phyloP scores from a whole-genome alignment of 2,888 invertebrate species.

The Drosophila pullipes region DNA sequence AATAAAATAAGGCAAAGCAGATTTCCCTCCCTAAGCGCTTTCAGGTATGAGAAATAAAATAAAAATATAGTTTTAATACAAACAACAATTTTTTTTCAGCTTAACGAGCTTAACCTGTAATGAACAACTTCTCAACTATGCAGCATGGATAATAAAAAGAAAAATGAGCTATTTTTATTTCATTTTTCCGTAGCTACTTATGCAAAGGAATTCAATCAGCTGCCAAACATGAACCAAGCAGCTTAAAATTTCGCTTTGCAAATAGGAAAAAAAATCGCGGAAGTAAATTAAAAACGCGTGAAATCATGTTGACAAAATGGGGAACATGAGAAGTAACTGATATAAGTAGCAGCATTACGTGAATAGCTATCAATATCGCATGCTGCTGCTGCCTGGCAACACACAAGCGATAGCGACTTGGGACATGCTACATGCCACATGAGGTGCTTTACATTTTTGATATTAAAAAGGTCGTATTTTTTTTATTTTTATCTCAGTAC shows the following conservation, averaged over 20 bases:
- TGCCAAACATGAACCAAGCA: slow-evolving; percentile 1
- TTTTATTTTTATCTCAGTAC: slow-evolving; percentile 4
- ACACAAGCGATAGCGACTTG: slow-evolving; percentile 19
- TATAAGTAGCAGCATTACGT: slow-evolving; percentile 15
- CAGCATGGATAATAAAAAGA: too few species aligned
- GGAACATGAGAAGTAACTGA: neutral
- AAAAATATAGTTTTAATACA: neutral
- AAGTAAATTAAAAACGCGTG: slow-evolving; percentile 41
- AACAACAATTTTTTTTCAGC: neutral
- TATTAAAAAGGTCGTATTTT: slow-evolving; percentile 55
- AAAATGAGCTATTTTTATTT: neutral
- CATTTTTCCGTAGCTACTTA: slow-evolving; percentile 13
- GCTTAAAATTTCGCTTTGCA: slow-evolving; percentile 5
- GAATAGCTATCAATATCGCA: slow-evolving; percentile 31
- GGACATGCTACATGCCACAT: slow-evolving; percentile 19
- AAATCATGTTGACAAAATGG: slow-evolving; percentile 31
- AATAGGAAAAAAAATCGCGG: neutral
- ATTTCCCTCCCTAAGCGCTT: neutral
- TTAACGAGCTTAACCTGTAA: neutral
- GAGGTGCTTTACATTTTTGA: slow-evolving; percentile 19
- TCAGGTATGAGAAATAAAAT: neutral
- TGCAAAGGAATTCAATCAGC: slow-evolving; percentile 13
- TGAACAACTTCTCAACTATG: neutral
- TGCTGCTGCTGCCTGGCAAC: slow-evolving; percentile 37
- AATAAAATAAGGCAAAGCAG: neutral